phyloP scores from a whole-genome alignment of 2,113 vertebrate species.

The Sturnus vulgaris region DNA sequence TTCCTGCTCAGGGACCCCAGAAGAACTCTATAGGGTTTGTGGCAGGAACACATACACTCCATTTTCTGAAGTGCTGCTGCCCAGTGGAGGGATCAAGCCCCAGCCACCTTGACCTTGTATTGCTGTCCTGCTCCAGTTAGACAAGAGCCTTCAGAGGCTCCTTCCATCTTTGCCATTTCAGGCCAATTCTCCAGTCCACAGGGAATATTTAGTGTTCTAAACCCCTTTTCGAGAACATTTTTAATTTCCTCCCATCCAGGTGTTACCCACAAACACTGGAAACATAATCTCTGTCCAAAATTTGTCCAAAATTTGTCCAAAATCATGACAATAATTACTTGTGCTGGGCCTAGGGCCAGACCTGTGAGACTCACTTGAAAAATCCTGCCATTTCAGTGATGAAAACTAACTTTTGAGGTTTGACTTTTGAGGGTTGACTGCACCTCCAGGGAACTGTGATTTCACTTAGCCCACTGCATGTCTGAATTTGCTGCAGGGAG shows the following conservation, averaged over 20 bases:
- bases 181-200: neutral
- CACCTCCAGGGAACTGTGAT: neutral
- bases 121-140: neutral
- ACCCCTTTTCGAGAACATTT: neutral
- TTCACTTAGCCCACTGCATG: neutral
- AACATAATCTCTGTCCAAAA: neutral
- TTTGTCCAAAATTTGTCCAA: neutral
- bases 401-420: neutral
- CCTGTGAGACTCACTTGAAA: neutral
- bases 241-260: neutral
- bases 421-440: neutral
- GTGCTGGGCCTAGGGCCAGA: neutral
- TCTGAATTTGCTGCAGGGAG: conserved; percentile 12
- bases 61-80: neutral
- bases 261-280: neutral
- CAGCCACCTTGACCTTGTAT: no score
- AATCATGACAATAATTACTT: neutral
- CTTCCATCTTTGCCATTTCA: neutral
- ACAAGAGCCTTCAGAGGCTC: neutral
- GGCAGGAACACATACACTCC: neutral
- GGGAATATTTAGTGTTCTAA: neutral
- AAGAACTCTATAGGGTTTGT: neutral
- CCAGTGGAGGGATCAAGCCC: neutral
- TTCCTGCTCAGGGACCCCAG: neutral
- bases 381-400: neutral